Conservation (phyloP, 2,888 invertebrate genomes). For the Epistrophella euchroma region DNA sequence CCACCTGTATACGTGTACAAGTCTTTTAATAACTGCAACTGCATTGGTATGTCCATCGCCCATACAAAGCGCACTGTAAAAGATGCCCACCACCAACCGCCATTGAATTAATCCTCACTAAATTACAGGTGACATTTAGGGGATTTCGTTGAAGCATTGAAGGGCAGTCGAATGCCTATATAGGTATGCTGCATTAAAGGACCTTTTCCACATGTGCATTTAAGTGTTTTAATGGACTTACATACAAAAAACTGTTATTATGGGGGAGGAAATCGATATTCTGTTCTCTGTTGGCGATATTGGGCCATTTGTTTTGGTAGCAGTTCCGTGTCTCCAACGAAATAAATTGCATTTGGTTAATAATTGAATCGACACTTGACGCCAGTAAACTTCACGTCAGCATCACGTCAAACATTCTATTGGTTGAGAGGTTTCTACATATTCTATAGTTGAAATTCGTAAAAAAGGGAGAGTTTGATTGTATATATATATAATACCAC, state of each 20-base stretch:
- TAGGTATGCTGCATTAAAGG: slow-evolving; percentile 5
- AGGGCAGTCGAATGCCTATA: slow-evolving; percentile 32
- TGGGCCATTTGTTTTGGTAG: neutral
- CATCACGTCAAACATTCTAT: slow-evolving; percentile 8
- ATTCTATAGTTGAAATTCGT: neutral
- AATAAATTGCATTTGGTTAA: slow-evolving; percentile 46
- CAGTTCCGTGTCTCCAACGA: neutral
- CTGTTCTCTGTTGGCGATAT: neutral
- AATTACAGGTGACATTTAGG: slow-evolving; percentile 38
- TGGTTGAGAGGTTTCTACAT: neutral
- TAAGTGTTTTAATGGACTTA: slow-evolving; percentile 7
- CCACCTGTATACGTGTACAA: slow-evolving; percentile 31
- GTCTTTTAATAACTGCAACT: slow-evolving; percentile 15
- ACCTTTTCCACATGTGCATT: slow-evolving; percentile 25
- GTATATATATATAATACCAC: slow-evolving; percentile 17
- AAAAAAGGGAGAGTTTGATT: slow-evolving; percentile 22
- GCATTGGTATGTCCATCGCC: neutral
- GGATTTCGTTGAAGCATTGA: slow-evolving; percentile 29
- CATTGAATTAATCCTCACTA: slow-evolving; percentile 18
- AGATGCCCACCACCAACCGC: slow-evolving; percentile 11
- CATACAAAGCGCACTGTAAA: slow-evolving; percentile 1
- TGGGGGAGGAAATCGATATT: slow-evolving; percentile 11
- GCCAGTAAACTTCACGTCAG: slow-evolving; percentile 14
- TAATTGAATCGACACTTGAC: slow-evolving; percentile 45
- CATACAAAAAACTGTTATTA: neutral